Base-by-base conservation (phyloP, 2,797 vertebrate species). In the Epinephelus coioides region DNA sequence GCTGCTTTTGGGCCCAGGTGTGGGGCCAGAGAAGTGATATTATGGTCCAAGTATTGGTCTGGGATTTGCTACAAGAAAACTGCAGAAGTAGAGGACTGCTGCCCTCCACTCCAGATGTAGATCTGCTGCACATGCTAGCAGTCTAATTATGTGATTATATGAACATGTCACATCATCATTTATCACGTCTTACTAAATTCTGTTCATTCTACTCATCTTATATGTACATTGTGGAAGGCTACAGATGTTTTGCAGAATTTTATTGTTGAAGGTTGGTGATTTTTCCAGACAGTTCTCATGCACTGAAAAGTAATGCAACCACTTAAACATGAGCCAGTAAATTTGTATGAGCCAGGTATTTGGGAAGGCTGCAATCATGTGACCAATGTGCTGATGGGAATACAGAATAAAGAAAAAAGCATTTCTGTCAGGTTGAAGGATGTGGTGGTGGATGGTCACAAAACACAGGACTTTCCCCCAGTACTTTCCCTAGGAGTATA, bases 131-230 rank as follows among this genome's bases (percentile, higher is more conserved):
- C 68, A 76, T 61, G 25, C 38, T 55, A 7, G 2, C 60, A 65
- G 38, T 61, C 43, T 68, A 56, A 59, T 62, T 51, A 76, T 40
- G 53, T 66, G 63, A 60, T 59, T 65, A 75, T 74, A 21, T 64
- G 69, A 79, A 79, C 23, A 55, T 66, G 83, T 73, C 63, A 82
- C 19, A 25, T 67, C 59, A 51, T 47, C 17, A 69, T 83, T 77
- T 21, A 55, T 61, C 2, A 1, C 55, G 40, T 64, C 67, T 72
- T 54, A 13, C 23, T 46, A 46, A 73, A 62, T 72, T 1, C 62
- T 3, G 14, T 61, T 34, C 34, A 34, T 8, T 34, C 34, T 34
- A 8, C 8, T 34, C 34, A 34, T 34, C 18, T 17, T 19, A 23
- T 53, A 3, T 2, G 21, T n/a, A 34, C 50, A 7, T 2, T 34